A percentile compares a stretch with the other conserved stretches of the same genome.
These are phyloP conservation scores for Alosa sapidissima DNA, from an alignment of 2,797 vertebrate species.

Conservation along the genomic window DNA sequence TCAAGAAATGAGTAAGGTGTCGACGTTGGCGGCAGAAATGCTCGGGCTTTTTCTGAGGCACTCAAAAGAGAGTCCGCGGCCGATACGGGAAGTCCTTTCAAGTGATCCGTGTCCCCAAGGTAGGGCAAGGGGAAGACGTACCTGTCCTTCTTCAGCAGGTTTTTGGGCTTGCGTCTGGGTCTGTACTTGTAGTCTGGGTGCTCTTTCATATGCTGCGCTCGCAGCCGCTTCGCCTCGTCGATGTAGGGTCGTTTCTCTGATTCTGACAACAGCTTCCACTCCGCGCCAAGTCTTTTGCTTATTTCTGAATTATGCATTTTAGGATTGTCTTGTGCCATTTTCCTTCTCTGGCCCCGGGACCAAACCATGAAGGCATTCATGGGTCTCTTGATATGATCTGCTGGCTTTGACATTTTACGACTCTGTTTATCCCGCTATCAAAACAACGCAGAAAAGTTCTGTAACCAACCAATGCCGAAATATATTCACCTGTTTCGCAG, in stretches of 20 bases:
- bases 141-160: conserved; percentile 93
- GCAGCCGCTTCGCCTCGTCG: conserved; percentile 86
- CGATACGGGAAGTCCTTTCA: conserved; percentile 92
- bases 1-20: conserved; percentile 95
- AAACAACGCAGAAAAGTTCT: conserved; percentile 67
- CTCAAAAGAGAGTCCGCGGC: conserved; percentile 89
- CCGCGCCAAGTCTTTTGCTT: conserved; percentile 86
- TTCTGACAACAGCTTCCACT: conserved; percentile 89
- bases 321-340: conserved; percentile 92
- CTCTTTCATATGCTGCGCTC: conserved; percentile 91
- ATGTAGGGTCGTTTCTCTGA: conserved; percentile 88
- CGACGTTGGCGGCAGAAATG: conserved; percentile 92
- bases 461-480: conserved; percentile 57
- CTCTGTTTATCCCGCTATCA: conserved; percentile 61
- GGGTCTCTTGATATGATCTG: conserved; percentile 92
- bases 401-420: conserved; percentile 91
- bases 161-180: conserved; percentile 89
- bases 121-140: conserved; percentile 99
- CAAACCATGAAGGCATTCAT: conserved; percentile 96
- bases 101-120: conserved; percentile 94
- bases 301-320: conserved; percentile 95
- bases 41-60: conserved; percentile 90
- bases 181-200: conserved; percentile 92
- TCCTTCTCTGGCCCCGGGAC: conserved; percentile 87
- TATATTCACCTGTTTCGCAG: conserved; percentile 74